Evolutionary conservation across 2,888 invertebrate species (phyloP).

Genomic region (Miltochrista miniata): DNA sequence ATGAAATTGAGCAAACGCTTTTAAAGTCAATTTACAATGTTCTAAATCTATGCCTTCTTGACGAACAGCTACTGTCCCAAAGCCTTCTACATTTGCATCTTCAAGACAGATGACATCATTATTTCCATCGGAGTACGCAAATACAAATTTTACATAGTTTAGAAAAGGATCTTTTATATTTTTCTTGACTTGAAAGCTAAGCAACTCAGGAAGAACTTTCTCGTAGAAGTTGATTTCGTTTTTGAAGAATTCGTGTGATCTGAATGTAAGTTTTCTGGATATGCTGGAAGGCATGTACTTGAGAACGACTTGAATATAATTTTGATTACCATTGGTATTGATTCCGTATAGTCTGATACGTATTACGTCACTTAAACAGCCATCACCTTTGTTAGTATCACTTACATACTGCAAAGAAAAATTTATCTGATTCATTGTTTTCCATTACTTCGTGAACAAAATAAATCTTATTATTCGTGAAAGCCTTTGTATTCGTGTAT

Average conservation of each 20-base stretch:
- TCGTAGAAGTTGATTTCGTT: constrained; percentile 88
- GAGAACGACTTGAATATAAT: constrained; percentile 81
- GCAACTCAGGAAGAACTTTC: constrained; percentile 70
- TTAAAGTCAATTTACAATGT: constrained; percentile 77
- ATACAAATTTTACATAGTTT: constrained; percentile 75
- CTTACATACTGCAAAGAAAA: constrained; percentile 63
- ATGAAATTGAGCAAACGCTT: constrained; percentile 83
- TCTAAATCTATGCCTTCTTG: constrained; percentile 78
- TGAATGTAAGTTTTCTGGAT: constrained; percentile 85
- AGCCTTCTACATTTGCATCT: constrained; percentile 76
- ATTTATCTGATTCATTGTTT: too few relatives aligned
- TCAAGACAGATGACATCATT: constrained; percentile 83
- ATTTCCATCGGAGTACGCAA: constrained; percentile 74
- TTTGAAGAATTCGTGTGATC: constrained; percentile 86
- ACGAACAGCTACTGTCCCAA: constrained; percentile 62
- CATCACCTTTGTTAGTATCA: constrained; percentile 86
- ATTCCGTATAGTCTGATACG: constrained; percentile 82
- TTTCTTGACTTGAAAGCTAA: constrained; percentile 69
- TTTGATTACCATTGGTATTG: constrained; percentile 43
- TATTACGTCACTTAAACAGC: constrained; percentile 86
- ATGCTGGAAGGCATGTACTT: constrained; percentile 87
- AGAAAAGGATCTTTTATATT: constrained; percentile 73
- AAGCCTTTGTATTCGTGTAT: too few relatives aligned
- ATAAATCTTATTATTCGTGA: too few relatives aligned
- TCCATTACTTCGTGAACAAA: too few relatives aligned